A percentile compares a stretch with the other conserved stretches of the same genome.
Conservation (phyloP, 1,140 invertebrate genomes). For the Drosophila pallidifrons region DNA sequence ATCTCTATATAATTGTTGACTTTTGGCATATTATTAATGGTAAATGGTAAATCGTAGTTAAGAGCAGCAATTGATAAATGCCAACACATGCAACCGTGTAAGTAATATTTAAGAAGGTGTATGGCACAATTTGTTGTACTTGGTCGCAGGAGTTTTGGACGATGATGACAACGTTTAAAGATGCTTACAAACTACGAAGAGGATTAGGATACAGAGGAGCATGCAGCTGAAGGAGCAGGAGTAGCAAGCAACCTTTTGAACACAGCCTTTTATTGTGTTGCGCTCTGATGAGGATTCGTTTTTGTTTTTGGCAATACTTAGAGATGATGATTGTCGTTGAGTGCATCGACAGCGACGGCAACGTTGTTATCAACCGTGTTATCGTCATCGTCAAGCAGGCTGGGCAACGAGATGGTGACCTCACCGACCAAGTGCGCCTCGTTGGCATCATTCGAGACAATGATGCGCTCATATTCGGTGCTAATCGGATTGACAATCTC, state of each 20-base stretch:
- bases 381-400: constrained; percentile 25
- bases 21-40: no score
- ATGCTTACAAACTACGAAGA: constrained; percentile 31
- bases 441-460: constrained; percentile 73
- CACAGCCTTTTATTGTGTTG: constrained; percentile 30
- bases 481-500: constrained; percentile 73
- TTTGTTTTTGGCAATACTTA: no score
- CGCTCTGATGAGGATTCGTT: no score
- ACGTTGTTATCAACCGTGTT: no score
- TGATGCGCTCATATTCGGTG: constrained; percentile 60
- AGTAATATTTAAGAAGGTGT: constrained; percentile 7
- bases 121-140: constrained; percentile 24
- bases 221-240: not conserved
- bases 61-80: no score
- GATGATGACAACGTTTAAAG: not conserved
- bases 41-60: no score
- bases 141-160: constrained; percentile 12
- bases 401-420: constrained; percentile 76
- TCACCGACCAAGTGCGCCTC: constrained; percentile 69
- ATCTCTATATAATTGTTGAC: no score
- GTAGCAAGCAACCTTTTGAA: constrained; percentile 16
- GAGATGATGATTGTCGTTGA: not conserved
- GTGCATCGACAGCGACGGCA: no score
- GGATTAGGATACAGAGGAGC: constrained; percentile 6
- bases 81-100: not conserved